phyloP scores from a whole-genome alignment of 2,797 vertebrate genomes.

The Tiaroga cobitis region DNA sequence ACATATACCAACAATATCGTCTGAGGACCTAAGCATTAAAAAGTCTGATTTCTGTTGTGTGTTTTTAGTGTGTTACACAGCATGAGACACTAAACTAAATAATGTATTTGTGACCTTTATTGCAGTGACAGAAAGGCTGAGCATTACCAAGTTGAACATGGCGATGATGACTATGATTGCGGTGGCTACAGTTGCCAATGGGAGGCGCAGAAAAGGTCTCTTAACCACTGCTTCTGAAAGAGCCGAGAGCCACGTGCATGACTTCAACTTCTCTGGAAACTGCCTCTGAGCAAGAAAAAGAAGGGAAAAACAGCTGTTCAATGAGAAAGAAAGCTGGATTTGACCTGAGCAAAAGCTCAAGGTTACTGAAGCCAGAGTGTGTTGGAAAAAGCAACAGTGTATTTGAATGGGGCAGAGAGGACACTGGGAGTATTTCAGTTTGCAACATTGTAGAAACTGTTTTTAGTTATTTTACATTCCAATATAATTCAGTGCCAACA shows the following conservation, averaged over 20 bases:
- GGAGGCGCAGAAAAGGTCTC: slow-evolving; percentile 84
- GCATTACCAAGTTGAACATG: slow-evolving; percentile 86
- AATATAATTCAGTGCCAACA: slow-evolving; percentile 37
- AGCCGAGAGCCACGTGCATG: slow-evolving; percentile 76
- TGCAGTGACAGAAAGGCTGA: neutral
- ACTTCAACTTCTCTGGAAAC: slow-evolving; percentile 79
- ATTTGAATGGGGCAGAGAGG: neutral
- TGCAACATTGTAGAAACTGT: slow-evolving; percentile 52
- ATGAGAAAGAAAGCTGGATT: neutral
- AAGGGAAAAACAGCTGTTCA: neutral
- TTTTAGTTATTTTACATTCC: slow-evolving; percentile 56
- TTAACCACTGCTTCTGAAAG: slow-evolving; percentile 87
- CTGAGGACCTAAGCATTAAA: neutral
- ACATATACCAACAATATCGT: neutral
- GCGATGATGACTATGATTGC: slow-evolving; percentile 84
- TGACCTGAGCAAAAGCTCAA: neutral
- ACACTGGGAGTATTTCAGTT: slow-evolving; percentile 21
- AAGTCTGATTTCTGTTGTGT: neutral
- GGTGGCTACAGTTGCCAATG: slow-evolving; percentile 83
- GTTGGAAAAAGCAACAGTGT: neutral
- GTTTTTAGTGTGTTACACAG: neutral
- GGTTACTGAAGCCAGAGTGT: slow-evolving; percentile 5
- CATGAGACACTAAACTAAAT: neutral
- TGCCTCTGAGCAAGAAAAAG: slow-evolving; percentile 73
- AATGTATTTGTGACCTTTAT: neutral